Conservation (phyloP, 2,113 vertebrate genomes). For the Myanophis thanlyinensis region DNA sequence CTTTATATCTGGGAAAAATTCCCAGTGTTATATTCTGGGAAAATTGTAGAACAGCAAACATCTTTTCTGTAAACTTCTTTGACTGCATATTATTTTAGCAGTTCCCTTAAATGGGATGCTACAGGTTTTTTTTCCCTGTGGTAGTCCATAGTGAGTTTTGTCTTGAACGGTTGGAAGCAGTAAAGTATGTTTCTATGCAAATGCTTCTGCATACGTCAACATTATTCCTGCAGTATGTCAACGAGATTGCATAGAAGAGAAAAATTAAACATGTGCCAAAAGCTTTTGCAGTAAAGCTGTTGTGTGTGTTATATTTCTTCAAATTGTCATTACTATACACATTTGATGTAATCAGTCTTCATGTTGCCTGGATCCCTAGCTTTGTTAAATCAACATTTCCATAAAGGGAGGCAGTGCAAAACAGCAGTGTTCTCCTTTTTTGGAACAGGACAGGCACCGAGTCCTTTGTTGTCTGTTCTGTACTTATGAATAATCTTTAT, state of each 20-base stretch:
- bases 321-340: conserved; percentile 9
- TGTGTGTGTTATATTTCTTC: not conserved
- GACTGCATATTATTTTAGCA: not conserved
- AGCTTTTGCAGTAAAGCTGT: not conserved
- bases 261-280: conserved; percentile 3
- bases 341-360: conserved; percentile 17
- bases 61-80: not conserved
- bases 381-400: conserved; percentile 19
- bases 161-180: not conserved
- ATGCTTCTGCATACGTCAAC: not conserved
- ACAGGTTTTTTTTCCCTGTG: not conserved
- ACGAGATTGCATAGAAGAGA: not conserved
- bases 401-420: not conserved
- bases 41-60: not conserved
- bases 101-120: not conserved
- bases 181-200: not conserved
- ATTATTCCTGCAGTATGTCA: not conserved
- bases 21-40: not conserved
- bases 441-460: not conserved
- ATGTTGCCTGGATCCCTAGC: not conserved
- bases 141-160: not conserved
- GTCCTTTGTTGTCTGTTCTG: not conserved
- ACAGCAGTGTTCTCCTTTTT: not conserved
- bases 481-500: not conserved
- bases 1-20: not conserved